phyloP scores from a whole-genome alignment of 1,140 invertebrate species.

The Solen grandis region DNA sequence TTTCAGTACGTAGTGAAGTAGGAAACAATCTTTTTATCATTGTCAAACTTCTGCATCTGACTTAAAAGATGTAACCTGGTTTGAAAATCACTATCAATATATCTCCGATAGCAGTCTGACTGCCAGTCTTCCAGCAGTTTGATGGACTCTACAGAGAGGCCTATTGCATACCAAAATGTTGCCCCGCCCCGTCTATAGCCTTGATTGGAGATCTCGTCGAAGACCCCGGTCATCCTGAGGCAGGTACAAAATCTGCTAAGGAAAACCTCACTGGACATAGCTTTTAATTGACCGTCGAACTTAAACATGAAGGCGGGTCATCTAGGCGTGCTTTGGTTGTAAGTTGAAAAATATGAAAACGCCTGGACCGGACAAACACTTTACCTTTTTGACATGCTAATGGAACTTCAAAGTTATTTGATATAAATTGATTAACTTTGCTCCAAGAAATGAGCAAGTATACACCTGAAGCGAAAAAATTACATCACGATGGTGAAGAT shows the following conservation, averaged over 20 bases:
- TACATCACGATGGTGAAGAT: no score
- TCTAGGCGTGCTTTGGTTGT: not conserved
- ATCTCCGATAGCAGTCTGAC: constrained; percentile 4
- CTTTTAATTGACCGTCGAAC: not conserved
- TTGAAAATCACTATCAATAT: constrained; percentile 15
- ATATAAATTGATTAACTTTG: constrained; percentile 20
- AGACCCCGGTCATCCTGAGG: constrained; percentile 1
- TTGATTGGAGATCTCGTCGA: constrained; percentile 17
- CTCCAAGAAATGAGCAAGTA: no score
- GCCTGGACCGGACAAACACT: constrained; percentile 12
- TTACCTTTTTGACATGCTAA: not conserved
- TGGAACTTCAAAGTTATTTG: constrained; percentile 12
- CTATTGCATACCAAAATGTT: constrained; percentile 2
- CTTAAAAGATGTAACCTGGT: not conserved
- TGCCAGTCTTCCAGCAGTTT: constrained; percentile 16
- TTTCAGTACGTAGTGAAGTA: no score
- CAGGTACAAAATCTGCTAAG: constrained; percentile 3
- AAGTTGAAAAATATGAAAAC: constrained; percentile 8
- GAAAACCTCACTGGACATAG: not conserved
- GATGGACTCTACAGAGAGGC: not conserved
- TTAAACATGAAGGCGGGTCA: constrained; percentile 15
- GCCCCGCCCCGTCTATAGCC: constrained; percentile 14
- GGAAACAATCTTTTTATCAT: no score
- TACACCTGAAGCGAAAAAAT: no score
- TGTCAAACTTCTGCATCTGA: not conserved